Base-by-base conservation (phyloP, 2,797 vertebrate genomes). In the Macropodus opercularis region DNA sequence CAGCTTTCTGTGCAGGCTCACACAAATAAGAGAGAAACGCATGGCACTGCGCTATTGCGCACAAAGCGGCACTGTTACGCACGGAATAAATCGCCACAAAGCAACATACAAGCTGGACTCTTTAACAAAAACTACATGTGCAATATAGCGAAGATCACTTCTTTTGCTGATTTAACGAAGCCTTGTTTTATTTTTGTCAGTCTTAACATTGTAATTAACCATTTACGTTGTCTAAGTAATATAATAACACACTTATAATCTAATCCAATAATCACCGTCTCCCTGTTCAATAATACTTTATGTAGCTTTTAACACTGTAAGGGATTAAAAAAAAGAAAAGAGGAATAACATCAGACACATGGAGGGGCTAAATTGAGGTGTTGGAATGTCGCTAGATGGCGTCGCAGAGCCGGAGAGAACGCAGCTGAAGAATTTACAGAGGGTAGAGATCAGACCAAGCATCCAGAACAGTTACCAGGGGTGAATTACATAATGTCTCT, bases 351-450 rank as follows among this genome's bases (percentile, higher is more conserved):
- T 21, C 57, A 60, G 63, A 23, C 40, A 14, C 43, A 15, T 26
- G 22, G 6, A 6, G 11, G 31, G 40, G 21, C 42, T 14, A 8
- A 19, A 31, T 15, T 29, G n/a, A 14, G n/a, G n/a, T 50, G 69
- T 35, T 58, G n/a, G 27, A 13, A 18, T 2, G 69, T 85, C 97
- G 86, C 96, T 94, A 97, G 97, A 95, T 98, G 97, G 96, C 96
- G 92, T 92, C 88, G 92, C 91, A 89, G 94, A 95, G 95, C 94
- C 94, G 41, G 77, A 88, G 34, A 90, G 86, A 69, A 65, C 52
- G 60, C 65, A 29, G 72, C 67, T 26, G 70, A 42, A 72, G 53
- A 69, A 80, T 75, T 76, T 65, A 57, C 26, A 55, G 24, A 78
- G 77, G 77, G 81, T 82, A 84, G 58, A 80, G 81, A 81, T 80